Evolutionary conservation across 2,797 vertebrate species (phyloP), one percentile per base, ranked within the genome.

Genomic region (Cuniculus paca): DNA sequence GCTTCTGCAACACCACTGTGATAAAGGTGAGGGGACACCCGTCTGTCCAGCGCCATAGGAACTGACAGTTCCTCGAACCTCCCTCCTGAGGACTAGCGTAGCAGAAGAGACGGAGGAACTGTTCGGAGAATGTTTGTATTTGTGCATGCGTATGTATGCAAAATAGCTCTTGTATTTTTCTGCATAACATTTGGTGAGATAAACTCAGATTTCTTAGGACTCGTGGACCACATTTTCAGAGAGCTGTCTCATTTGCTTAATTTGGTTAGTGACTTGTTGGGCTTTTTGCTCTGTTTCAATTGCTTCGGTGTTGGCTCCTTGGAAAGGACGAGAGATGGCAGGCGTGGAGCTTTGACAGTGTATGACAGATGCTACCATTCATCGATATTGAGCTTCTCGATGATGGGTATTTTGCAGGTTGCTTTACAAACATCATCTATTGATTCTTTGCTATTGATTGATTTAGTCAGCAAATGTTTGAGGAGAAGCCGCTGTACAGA

Each of bases 351-450:
- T 24, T 42, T 36, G 54, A 58, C 22, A 20, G 91, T 54, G 52
- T 10, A 5, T 0, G 6, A 1, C 10, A 36, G 88, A 4, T 0
- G 0, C 17, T 2, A 0, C 77, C 42, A 1, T 8, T 56, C 4
- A 6, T 2, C 28, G 65, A 16, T 10, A 34, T 3, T 0, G 1
- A 60, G 7, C 10, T 6, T 48, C 78, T 48, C 63, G 12, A 16
- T 0, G 34, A 24, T 58, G 54, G 60, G 39, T 54, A 1, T 24
- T 11, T n/a, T 10, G 54, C 39, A 3, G 5, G 34, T 11, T n/a
- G 58, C 70, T 79, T 61, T 8, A 24, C 24, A 31, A 36, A 20
- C 7, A 10, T 1, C 60, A 2, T 26, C 74, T 19, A 2, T 26
- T 70, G 19, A n/a, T 24, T n/a, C 56, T 79, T 78, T 5, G 0